Evolutionary conservation across 1,140 invertebrate species (phyloP), one percentile per base, ranked within the genome.

Genomic region (Catajapyx aquilonaris): DNA sequence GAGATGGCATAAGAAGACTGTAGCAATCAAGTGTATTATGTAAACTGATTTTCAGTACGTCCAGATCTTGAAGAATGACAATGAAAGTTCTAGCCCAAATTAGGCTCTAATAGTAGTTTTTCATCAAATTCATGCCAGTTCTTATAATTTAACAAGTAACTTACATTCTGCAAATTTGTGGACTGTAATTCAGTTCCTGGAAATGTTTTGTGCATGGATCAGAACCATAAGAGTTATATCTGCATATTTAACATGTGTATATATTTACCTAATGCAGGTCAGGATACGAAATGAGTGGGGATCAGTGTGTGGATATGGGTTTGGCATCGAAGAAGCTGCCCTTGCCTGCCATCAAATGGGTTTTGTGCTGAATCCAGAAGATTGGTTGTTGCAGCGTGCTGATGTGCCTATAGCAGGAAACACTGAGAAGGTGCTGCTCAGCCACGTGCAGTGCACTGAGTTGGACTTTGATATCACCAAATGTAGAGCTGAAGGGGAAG

Each of bases 331-430:
- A 31, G 78, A 88, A 47, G 88, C 94, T 2, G 79, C 86, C 0
- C 56, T 97, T 16, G 90, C 86, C 0, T 97, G 94, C 52, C 83
- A 94, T 59, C 90, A 96, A 57, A 55, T 99, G 38, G 94, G 94
- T 0, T 62, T 88, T 34, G 84, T 81, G 0, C 64, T 95, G 4
- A 88, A 97, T 57, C 85, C 87, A 2, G 68, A 81, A 38, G 86
- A 94, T 57, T 96, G 91, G 81, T 69, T 71, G 37, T 54, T 91
- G 42, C 72, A 84, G 45, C 66, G 73, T 4, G 75, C 69, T 22
- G 73, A 81, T 58, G 75, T 87, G 42, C 81, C 84, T 2, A 28
- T 28, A 28, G 7, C 13, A 9, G 13, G 23, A 28, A 28, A 28
- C 23, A 28, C 7, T 28, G 13, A 9, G 13, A 28, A 46, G 45